Evolutionary conservation across 2,888 invertebrate genomes (phyloP), one percentile per base, ranked within the genome.

Genomic region (Rhagonycha fulva): DNA sequence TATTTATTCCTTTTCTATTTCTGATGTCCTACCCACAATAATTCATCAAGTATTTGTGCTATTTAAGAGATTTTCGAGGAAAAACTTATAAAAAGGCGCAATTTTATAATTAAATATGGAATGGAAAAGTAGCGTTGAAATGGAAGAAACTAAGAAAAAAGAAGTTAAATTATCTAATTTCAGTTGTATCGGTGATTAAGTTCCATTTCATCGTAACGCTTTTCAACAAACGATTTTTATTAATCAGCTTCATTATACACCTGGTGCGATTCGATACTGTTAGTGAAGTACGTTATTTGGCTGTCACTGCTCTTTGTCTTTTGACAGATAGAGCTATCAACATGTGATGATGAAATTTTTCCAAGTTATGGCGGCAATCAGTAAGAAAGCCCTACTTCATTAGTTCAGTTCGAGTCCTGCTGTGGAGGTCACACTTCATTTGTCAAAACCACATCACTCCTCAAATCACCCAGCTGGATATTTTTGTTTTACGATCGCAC

Each of bases 311-410:
- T 81, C 82, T 82, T 86, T 86, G 85, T 86, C 79, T 80, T 79
- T 83, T 85, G 86, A 87, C 85, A 79, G 85, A 87, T 86, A 84
- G 85, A 87, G 86, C 86, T 85, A 86, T 87, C 86, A 86, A 83
- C 84, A 81, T 83, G 84, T 85, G 86, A 84, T 84, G 86, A 84
- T 84, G 84, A 80, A 85, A 86, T 85, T 84, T 85, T 84, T 86
- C 83, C 84, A 81, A 78, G 82, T 84, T 84, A 83, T 84, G 82
- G 80, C 82, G 84, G 85, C 83, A 85, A 85, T 86, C 84, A 84
- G 82, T 82, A 81, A 82, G 81, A 80, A 81, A 78, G 79, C 82
- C 81, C 80, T 76, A 81, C 82, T 86, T 87, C 86, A 86, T 87
- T 87, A 87, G 85, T 82, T 81, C 79, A 81, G 83, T 82, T 82